Conservation (phyloP, 2,113 vertebrate species). For the Lota lota region DNA sequence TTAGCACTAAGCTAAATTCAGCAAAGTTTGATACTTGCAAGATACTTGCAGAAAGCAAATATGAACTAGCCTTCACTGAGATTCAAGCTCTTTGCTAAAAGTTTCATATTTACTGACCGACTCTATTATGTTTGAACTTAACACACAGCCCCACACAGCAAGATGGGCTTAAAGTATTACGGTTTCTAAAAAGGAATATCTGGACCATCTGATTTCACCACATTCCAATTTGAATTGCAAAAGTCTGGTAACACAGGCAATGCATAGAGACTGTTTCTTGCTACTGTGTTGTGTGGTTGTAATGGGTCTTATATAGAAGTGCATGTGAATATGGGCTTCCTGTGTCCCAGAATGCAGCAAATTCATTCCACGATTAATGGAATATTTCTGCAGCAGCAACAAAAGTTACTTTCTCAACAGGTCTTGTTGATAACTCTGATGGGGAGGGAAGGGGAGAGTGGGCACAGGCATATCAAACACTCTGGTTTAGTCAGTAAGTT, state of each 20-base stretch:
- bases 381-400: constrained; percentile 76
- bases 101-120: constrained; percentile 32
- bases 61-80: constrained; percentile 28
- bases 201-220: constrained; percentile 11
- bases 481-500: constrained; percentile 69
- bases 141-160: constrained; percentile 53
- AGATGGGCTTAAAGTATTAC: constrained; percentile 44
- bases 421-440: constrained; percentile 66
- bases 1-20: constrained; percentile 35
- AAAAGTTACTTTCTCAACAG: constrained; percentile 69
- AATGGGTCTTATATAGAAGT: constrained; percentile 81
- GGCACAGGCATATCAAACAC: constrained; percentile 26
- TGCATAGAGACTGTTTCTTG: neutral
- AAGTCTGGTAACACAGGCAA: neutral
- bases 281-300: constrained; percentile 55
- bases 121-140: constrained; percentile 31
- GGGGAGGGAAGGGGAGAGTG: constrained; percentile 34
- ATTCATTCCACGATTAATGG: constrained; percentile 72
- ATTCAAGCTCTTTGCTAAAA: constrained; percentile 12
- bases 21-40: constrained; percentile 25
- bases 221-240: constrained; percentile 23
- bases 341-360: constrained; percentile 76
- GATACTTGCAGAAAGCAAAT: constrained; percentile 24
- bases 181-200: constrained; percentile 14
- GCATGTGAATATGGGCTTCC: constrained; percentile 80